These are phyloP conservation scores for Hydriomena furcata DNA, from an alignment of 2,888 invertebrate genomes.

Conservation along the genomic window DNA sequence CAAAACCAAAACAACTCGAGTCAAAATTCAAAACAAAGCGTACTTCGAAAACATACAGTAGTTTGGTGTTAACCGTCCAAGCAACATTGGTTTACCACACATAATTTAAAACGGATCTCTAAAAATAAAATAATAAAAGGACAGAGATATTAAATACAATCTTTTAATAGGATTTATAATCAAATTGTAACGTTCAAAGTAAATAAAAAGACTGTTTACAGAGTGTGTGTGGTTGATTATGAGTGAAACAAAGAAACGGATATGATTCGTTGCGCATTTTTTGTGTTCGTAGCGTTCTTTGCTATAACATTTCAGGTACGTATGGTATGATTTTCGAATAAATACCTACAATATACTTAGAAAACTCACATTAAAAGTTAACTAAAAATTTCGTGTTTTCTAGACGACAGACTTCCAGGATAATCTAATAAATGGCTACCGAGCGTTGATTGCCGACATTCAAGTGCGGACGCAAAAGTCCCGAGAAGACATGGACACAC, in stretches of 20 bases:
- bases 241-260: conserved; percentile 49
- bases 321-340: conserved; percentile 23
- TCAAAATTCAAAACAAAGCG: conserved; percentile 58
- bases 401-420: conserved; percentile 78
- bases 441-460: conserved; percentile 74
- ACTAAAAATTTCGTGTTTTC: conserved; percentile 35
- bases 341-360: no score
- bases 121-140: conserved; percentile 18
- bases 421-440: conserved; percentile 76
- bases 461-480: conserved; percentile 76
- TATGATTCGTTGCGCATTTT: conserved; percentile 64
- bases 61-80: conserved; percentile 39
- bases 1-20: conserved; percentile 61
- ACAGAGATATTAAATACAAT: not conserved
- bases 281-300: conserved; percentile 56
- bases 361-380: no score
- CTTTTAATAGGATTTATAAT: no score
- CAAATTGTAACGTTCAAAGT: not conserved
- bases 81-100: conserved; percentile 38
- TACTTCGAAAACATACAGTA: conserved; percentile 51
- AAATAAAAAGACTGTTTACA: conserved; percentile 27
- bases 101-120: not conserved
- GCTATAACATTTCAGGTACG: conserved; percentile 65
- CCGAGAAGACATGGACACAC: conserved; percentile 76
- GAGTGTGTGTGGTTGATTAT: conserved; percentile 55